These are phyloP conservation scores for Ceryle rudis DNA, from an alignment of 2,797 vertebrate species.

Conservation along the genomic window DNA sequence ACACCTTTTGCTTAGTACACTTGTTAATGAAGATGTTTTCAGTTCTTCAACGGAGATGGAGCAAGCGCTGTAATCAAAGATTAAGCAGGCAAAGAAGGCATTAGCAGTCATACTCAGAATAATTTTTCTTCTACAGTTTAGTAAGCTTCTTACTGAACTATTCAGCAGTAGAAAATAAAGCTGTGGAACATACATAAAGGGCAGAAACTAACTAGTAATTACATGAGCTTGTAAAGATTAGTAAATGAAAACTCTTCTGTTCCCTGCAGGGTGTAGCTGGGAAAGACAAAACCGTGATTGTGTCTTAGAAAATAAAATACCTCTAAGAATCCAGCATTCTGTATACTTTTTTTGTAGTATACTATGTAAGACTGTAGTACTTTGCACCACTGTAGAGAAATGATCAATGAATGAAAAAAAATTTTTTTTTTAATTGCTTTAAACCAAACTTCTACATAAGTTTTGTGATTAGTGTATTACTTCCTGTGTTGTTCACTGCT, in stretches of 20 bases:
- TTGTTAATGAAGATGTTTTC: neutral
- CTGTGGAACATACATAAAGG: constrained; percentile 4
- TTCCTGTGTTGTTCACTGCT: neutral
- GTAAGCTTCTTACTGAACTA: constrained; percentile 56
- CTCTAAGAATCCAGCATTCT: neutral
- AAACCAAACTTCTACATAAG: neutral
- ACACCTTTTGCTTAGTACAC: neutral
- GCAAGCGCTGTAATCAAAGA: neutral
- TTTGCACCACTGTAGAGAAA: neutral
- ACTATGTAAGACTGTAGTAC: neutral
- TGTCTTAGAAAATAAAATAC: neutral
- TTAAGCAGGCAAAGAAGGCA: neutral
- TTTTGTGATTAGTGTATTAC: neutral
- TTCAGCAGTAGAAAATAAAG: constrained; percentile 6
- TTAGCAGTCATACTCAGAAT: constrained; percentile 16
- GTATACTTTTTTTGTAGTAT: neutral
- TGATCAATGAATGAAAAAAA: neutral
- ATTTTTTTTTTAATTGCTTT: neutral
- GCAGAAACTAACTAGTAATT: constrained; percentile 43
- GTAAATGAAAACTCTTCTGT: neutral
- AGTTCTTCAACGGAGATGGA: neutral
- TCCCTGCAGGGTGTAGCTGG: neutral
- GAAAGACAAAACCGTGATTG: neutral
- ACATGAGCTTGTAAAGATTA: constrained; percentile 33
- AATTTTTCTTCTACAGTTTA: constrained; percentile 15